Conservation (phyloP, 92 coral and sea anemone species). For the Hydrozoanthus gracilis region DNA sequence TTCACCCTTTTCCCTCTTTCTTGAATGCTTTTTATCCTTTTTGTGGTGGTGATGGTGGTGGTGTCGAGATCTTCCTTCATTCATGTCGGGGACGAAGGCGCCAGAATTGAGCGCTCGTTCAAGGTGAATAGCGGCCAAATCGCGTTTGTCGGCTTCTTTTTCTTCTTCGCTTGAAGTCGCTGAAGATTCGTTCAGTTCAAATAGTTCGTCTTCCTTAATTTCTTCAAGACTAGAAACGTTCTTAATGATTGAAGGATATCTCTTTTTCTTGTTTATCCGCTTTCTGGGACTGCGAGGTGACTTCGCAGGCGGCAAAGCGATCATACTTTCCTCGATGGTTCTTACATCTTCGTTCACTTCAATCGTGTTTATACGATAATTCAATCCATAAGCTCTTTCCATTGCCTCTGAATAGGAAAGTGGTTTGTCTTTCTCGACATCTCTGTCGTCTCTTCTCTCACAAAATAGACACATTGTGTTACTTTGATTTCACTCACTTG, state of each 20-base stretch:
- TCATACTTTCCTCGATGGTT: constrained; percentile 46
- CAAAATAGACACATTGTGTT: constrained; percentile 39
- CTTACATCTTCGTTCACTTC: constrained; percentile 37
- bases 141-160: constrained; percentile 57
- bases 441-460: constrained; percentile 31
- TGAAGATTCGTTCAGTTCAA: constrained; percentile 42
- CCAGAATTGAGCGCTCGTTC: constrained; percentile 89
- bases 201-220: constrained; percentile 45
- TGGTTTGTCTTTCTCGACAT: constrained; percentile 35
- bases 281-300: constrained; percentile 32
- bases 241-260: constrained; percentile 38
- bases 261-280: constrained; percentile 46
- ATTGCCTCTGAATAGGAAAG: constrained; percentile 37
- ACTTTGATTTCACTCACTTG: neutral
- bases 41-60: constrained; percentile 54
- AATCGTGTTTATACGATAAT: constrained; percentile 9
- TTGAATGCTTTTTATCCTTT: constrained; percentile 42
- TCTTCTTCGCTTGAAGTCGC: constrained; percentile 52
- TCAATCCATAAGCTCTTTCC: constrained; percentile 32
- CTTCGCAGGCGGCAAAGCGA: constrained; percentile 25
- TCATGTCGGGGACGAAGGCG: constrained; percentile 57
- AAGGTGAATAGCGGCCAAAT: constrained; percentile 90
- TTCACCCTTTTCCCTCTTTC: constrained; percentile 26
- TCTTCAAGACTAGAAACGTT: constrained; percentile 40
- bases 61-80: constrained; percentile 70